Conservation (phyloP, 2,797 vertebrate genomes). For the Channa striata region DNA sequence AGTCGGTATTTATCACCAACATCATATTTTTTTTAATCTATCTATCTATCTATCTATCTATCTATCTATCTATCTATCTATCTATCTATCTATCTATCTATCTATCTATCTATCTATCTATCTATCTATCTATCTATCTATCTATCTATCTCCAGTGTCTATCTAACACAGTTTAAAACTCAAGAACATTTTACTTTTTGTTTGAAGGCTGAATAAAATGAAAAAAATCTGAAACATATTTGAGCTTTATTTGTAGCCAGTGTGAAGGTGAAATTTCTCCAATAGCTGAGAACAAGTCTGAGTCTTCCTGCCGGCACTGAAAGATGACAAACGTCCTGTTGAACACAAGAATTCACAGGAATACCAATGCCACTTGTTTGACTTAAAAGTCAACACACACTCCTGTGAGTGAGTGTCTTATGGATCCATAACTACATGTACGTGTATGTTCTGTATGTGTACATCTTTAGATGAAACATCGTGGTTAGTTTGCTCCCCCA, state of each 20-base stretch:
- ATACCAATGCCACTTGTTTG: not conserved
- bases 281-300: constrained; percentile 3
- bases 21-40: too few relatives aligned
- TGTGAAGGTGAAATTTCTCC: constrained; percentile 28
- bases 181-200: not conserved
- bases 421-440: not conserved
- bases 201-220: not conserved
- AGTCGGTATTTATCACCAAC: too few relatives aligned
- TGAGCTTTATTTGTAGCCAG: constrained; percentile 13
- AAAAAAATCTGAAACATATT: not conserved
- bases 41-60: constrained; percentile 35
- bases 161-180: too few relatives aligned
- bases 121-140: too few relatives aligned
- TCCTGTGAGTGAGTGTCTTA: not conserved
- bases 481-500: not conserved
- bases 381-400: not conserved
- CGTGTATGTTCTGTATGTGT: too few relatives aligned
- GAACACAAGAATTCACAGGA: not conserved
- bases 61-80: constrained; percentile 43
- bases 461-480: not conserved
- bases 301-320: not conserved
- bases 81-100: constrained; percentile 24
- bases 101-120: not conserved
- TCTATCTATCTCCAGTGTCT: not conserved
- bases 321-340: not conserved